These are phyloP conservation scores for Strix aluco DNA, from an alignment of 2,113 vertebrate species.

Conservation along the genomic window DNA sequence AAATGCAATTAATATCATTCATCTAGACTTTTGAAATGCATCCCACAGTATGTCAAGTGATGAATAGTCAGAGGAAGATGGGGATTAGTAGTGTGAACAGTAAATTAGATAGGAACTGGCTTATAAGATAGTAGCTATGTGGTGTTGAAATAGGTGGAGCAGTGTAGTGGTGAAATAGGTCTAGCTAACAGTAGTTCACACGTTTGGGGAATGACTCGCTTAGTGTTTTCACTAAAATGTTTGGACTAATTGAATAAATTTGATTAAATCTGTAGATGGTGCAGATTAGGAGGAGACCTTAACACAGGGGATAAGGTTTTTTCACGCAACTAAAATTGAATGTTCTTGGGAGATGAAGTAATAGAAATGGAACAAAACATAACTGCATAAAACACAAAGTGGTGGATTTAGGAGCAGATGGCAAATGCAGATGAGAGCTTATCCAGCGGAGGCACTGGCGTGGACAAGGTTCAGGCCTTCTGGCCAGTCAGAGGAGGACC, in stretches of 20 bases:
- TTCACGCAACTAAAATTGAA: background rate
- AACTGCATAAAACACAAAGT: background rate
- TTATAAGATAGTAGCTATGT: background rate
- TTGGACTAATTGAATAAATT: background rate
- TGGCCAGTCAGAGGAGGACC: background rate
- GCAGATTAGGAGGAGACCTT: background rate
- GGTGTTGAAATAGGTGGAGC: slow-evolving; percentile 22
- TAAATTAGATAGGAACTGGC: background rate
- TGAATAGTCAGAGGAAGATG: background rate
- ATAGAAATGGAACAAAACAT: background rate
- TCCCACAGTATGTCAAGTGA: background rate
- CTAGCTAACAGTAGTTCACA: background rate
- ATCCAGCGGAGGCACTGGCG: background rate
- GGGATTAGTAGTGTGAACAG: background rate
- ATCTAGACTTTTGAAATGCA: background rate
- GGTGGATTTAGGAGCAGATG: slow-evolving; percentile 14
- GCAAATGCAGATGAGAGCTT: background rate
- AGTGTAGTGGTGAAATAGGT: background rate
- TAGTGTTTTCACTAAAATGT: background rate
- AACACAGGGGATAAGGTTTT: background rate
- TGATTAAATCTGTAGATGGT: background rate
- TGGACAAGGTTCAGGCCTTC: background rate
- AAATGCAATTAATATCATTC: background rate
- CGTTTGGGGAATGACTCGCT: background rate
- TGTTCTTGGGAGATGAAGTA: background rate